phyloP scores from a whole-genome alignment of 2,797 vertebrate genomes.

The Zalophus californianus region DNA sequence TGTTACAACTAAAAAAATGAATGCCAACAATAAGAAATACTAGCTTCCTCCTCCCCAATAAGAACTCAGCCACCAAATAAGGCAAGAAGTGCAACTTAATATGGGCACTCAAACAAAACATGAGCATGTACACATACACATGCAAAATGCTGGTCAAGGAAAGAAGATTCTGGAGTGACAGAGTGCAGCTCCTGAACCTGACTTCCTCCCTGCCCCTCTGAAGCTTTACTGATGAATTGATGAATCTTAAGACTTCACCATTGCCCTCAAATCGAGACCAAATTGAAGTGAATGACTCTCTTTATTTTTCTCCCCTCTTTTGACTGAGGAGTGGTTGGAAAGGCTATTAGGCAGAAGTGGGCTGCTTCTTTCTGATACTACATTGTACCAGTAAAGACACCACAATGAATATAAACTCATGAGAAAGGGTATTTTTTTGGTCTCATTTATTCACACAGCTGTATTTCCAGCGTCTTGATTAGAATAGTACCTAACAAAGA shows the following conservation, averaged over 20 bases:
- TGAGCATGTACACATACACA: accelerated
- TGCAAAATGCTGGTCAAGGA: background rate
- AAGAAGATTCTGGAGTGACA: background rate
- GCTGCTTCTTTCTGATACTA: background rate
- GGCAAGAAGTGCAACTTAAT: background rate
- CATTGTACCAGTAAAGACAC: background rate
- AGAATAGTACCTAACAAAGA: background rate
- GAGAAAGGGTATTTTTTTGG: background rate
- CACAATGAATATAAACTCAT: background rate
- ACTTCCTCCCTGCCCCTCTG: background rate
- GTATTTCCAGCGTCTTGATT: background rate
- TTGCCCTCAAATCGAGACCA: background rate
- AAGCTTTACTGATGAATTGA: background rate
- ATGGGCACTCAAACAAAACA: background rate
- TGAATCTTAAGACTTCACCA: background rate
- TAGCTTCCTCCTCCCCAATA: background rate
- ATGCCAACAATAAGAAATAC: background rate
- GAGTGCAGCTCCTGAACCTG: background rate
- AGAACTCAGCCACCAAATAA: background rate
- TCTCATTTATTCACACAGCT: background rate
- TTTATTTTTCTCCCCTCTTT: background rate
- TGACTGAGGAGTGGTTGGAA: background rate
- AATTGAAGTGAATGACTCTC: background rate
- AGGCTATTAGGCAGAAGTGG: background rate
- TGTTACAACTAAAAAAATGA: background rate